Evolutionary conservation across 64 coral and sea anemone species (phyloP), one percentile per base, ranked within the genome.

Genomic region (Porites lutea): DNA sequence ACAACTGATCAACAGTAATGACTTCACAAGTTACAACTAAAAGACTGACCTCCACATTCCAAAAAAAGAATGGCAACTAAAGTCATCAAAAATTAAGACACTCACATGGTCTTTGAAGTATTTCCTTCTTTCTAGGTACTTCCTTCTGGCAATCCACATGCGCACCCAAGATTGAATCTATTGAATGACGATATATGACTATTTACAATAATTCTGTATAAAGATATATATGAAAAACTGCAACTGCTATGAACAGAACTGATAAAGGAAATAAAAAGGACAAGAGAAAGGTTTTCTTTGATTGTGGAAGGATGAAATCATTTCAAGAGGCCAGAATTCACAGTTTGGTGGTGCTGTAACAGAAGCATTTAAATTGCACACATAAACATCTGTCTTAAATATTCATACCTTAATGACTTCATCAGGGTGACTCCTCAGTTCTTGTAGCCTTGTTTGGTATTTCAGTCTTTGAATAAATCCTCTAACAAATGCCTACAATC

Each of bases 61-160:
- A 37, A 37, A 37, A 37, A 37, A 37, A 37, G 27, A 37, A 37
- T 37, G 27, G 0, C 27, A 37, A 37, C 0, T 37, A 37, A 11
- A 55, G 5, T 55, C 53, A 55, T 55, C 11, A 55, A 55, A 7
- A 55, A 55, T 55, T 55, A 55, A 8, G 67, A 65, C 8, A 79
- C 96, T 93, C 88, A 99, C 97, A 51, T 99, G 91, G 23, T 94
- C 72, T 75, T 96, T 89, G 62, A 96, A 96, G 83, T 96, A 95
- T 63, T 92, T 95, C 49, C 96, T 82, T 80, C 97, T 89, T 73
- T 91, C 67, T 53, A 82, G 22, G 57, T 99, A 96, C 27, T 93
- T 86, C 71, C 91, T 93, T 75, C 94, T 91, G 15, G 97, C 84
- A 70, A 99, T 77, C 78, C 81, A 78, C 97, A 99, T 99, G 49